Evolutionary conservation across 2,113 vertebrate genomes (phyloP), one percentile per base, ranked within the genome.

Genomic region (Myiagra hebetior): DNA sequence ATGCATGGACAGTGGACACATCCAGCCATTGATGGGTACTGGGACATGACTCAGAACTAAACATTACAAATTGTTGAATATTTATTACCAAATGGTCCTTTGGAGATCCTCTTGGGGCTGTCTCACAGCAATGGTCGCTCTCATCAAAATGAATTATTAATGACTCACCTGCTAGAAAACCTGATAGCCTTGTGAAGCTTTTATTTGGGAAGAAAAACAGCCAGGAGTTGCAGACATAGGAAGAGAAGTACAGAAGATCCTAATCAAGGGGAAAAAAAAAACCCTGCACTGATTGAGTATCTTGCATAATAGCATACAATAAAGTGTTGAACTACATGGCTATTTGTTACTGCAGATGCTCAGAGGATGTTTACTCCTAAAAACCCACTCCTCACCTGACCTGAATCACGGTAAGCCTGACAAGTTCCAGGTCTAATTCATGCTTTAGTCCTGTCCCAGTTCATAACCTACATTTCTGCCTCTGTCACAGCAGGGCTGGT

Each of bases 31-130:
- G 69, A 87, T 6, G 10, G 55, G 55, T 89, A 87, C 63, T 70
- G 78, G 42, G 78, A 91, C 73, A 74, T 64, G 89, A 89, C 75
- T 95, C 73, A 84, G 74, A 94, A 67, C 82, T 73, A 93, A 91
- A 89, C 67, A 88, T 74, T 95, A 87, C 85, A 93, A 91, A 96
- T 80, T 87, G 41, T 83, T 97, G 93, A 96, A 96, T 96, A 96
- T 96, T 95, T 95, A 96, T 96, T 90, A 83, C 82, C 90, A 96
- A 96, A 91, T 91, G 87, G 91, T 90, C 35, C 37, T 91, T 87
- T 93, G 78, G 39, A 91, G 94, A 83, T 85, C 42, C 67, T 94
- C 35, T 3, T 83, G 63, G 21, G 30, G n/a, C 56, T 56, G 9
- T 73, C 63, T 94, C 67, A 91, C 26, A 77, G 89, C 41, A 83